These are phyloP conservation scores for Apamea sordens DNA, from an alignment of 2,888 invertebrate species.

Conservation along the genomic window DNA sequence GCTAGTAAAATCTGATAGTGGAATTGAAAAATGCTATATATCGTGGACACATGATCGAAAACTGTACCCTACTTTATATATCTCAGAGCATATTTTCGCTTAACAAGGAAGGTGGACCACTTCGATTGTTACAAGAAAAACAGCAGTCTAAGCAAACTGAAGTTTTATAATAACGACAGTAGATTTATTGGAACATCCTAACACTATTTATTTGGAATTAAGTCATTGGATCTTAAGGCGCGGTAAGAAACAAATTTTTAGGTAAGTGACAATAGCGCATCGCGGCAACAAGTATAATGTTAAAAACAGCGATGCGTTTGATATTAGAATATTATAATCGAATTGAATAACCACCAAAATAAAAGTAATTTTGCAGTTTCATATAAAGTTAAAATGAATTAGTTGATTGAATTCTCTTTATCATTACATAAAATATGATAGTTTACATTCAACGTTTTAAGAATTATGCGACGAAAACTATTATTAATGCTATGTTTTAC, in stretches of 20 bases:
- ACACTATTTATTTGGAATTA: slow-evolving; percentile 84
- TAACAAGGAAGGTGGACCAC: slow-evolving; percentile 33
- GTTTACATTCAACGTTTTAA: neutral
- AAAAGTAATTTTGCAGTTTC: neutral
- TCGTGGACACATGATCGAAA: slow-evolving; percentile 27
- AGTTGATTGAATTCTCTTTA: neutral
- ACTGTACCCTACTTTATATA: slow-evolving; percentile 35
- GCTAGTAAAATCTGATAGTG: slow-evolving; percentile 79
- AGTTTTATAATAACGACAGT: slow-evolving; percentile 80
- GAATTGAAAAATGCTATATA: slow-evolving; percentile 68
- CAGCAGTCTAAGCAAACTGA: slow-evolving; percentile 80
- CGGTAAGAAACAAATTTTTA: neutral
- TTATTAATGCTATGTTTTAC: neutral
- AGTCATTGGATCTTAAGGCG: slow-evolving; percentile 76
- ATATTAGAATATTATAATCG: no score
- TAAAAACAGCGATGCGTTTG: neutral
- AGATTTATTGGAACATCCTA: slow-evolving; percentile 84
- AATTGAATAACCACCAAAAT: neutral
- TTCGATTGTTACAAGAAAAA: slow-evolving; percentile 65
- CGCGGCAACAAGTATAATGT: neutral
- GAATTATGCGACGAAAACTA: neutral
- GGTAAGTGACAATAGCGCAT: neutral
- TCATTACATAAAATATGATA: neutral
- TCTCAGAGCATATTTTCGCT: slow-evolving; percentile 61
- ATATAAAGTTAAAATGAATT: neutral